Evolutionary conservation across 2,113 vertebrate genomes (phyloP).

Genomic region (Cheirogaleus medius): DNA sequence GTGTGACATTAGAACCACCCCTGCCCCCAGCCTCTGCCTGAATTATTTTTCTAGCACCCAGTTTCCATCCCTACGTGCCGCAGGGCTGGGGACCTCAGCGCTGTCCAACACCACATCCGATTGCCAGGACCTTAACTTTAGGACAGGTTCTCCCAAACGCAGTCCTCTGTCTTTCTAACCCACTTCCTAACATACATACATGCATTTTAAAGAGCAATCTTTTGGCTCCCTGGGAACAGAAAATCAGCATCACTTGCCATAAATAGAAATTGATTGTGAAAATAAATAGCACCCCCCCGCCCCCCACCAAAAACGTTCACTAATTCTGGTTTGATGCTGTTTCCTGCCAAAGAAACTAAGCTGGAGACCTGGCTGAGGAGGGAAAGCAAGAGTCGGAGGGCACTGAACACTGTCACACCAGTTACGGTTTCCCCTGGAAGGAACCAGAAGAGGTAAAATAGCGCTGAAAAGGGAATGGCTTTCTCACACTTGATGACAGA

Average conservation of each 20-base stretch:
- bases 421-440: too few relatives aligned
- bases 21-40: neutral
- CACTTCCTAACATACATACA: neutral
- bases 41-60: neutral
- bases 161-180: neutral
- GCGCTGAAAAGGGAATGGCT: neutral
- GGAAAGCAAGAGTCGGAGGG: neutral
- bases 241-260: neutral
- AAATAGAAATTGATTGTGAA: neutral
- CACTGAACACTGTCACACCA: neutral
- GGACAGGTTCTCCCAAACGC: neutral
- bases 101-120: neutral
- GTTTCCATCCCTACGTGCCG: neutral
- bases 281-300: neutral
- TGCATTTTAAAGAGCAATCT: neutral
- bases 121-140: neutral
- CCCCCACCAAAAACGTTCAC: neutral
- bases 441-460: neutral
- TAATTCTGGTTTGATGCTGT: neutral
- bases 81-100: neutral
- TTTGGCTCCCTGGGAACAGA: slow-evolving; percentile 12
- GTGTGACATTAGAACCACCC: neutral
- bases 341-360: neutral
- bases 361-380: neutral
- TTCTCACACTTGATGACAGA: neutral